Percentiles rank a stretch among this genome's conserved stretches.
These are phyloP conservation scores for Trissolcus basalis DNA, from an alignment of 1,140 invertebrate species.

Conservation along the genomic window DNA sequence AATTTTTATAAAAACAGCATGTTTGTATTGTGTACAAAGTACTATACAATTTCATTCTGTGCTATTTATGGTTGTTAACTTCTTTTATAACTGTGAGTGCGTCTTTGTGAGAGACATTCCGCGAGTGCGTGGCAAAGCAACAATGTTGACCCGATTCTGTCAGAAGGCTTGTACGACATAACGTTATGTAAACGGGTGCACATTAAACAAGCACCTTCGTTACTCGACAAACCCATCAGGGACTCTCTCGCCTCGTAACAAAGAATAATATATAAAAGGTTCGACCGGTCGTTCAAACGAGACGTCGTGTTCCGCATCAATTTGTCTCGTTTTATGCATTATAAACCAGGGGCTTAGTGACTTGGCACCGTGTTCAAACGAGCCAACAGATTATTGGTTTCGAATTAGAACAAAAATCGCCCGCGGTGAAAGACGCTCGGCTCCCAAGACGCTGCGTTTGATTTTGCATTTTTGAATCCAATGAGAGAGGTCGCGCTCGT, in stretches of 20 bases:
- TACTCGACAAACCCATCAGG: conserved; percentile 22
- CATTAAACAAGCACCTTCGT: conserved; percentile 34
- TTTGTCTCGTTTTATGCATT: conserved; percentile 13
- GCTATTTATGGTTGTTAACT: conserved; percentile 9
- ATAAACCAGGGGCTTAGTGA: background rate
- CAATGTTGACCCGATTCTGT: conserved; percentile 44
- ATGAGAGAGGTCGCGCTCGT: background rate
- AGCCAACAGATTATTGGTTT: too few species aligned
- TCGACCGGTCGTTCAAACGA: conserved; percentile 11
- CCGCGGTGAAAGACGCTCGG: too few species aligned
- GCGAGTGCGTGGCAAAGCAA: conserved; percentile 24
- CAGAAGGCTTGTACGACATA: conserved; percentile 26
- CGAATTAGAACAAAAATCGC: background rate
- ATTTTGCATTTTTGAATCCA: background rate
- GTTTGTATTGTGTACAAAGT: background rate
- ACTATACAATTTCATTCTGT: background rate
- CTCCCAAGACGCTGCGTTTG: background rate
- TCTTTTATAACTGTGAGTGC: conserved; percentile 20
- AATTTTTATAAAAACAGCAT: background rate
- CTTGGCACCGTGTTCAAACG: background rate
- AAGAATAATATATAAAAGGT: conserved; percentile 19
- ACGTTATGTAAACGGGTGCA: conserved; percentile 32
- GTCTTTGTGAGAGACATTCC: conserved; percentile 22
- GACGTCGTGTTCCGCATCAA: conserved; percentile 17
- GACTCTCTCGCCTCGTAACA: conserved; percentile 3